These are phyloP conservation scores for Abrostola triplasia DNA, from an alignment of 2,888 invertebrate genomes.

Conservation along the genomic window DNA sequence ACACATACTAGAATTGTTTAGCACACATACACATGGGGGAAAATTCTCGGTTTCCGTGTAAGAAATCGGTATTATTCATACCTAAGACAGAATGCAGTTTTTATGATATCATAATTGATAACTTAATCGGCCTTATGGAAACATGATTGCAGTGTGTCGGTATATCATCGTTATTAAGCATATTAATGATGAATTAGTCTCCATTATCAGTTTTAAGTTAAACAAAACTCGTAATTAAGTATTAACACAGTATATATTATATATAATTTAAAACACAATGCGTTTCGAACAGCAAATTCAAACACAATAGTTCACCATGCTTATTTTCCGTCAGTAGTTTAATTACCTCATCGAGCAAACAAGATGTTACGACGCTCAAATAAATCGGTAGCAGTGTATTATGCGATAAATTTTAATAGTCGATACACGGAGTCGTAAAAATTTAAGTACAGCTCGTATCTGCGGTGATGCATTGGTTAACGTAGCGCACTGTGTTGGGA, in stretches of 20 bases:
- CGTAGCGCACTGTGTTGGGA: slow-evolving; percentile 28
- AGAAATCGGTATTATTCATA: slow-evolving; percentile 35
- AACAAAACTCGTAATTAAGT: slow-evolving; percentile 15
- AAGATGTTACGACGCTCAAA: slow-evolving; percentile 35
- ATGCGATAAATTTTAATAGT: slow-evolving; percentile 48
- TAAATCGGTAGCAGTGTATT: slow-evolving; percentile 40
- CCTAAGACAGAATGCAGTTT: slow-evolving; percentile 25
- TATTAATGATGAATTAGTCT: no score
- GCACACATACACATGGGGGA: slow-evolving; percentile 62
- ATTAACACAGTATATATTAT: not conserved
- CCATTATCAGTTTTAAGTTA: not conserved
- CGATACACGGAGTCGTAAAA: slow-evolving; percentile 43
- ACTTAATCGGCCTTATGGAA: not conserved
- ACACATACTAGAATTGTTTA: slow-evolving; percentile 56
- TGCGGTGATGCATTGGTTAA: slow-evolving; percentile 23
- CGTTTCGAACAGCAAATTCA: slow-evolving; percentile 1
- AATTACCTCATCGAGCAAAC: slow-evolving; percentile 22
- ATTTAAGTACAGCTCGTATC: slow-evolving; percentile 35
- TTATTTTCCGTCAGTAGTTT: slow-evolving; percentile 26
- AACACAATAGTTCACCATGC: slow-evolving; percentile 14
- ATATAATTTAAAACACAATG: no score
- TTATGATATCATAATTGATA: slow-evolving; percentile 11
- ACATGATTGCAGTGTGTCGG: not conserved
- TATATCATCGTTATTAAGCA: not conserved
- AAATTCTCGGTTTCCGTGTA: slow-evolving; percentile 83